Evolutionary conservation across 2,797 vertebrate species (phyloP).

Genomic region (Rhinophrynus dorsalis): DNA sequence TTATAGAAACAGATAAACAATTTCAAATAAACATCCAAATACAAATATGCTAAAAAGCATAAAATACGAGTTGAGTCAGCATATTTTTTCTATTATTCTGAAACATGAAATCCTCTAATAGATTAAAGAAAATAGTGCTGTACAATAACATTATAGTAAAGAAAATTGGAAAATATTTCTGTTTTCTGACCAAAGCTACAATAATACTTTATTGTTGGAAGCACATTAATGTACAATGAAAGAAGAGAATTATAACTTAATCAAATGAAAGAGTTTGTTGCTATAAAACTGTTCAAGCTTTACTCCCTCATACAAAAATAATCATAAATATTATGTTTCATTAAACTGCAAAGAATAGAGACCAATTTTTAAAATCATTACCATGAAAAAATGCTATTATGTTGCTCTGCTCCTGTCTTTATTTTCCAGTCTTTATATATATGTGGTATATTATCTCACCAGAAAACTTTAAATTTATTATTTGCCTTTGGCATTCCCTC

Average conservation of each 20-base stretch:
- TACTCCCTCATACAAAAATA: background rate
- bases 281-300: constrained; percentile 9
- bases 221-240: background rate
- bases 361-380: background rate
- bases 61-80: too few species aligned
- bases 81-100: too few species aligned
- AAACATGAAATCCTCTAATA: background rate
- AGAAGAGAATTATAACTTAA: background rate
- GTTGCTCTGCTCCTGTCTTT: too few species aligned
- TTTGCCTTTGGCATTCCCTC: too few species aligned
- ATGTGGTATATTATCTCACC: too few species aligned
- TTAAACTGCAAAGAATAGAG: background rate
- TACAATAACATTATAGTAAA: background rate
- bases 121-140: background rate
- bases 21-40: too few species aligned
- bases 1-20: too few species aligned
- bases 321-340: constrained; percentile 23
- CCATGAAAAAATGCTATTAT: background rate
- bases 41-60: too few species aligned
- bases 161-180: background rate
- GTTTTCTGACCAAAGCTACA: background rate
- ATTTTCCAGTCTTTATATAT: too few species aligned
- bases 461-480: too few species aligned
- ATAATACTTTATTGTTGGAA: background rate
- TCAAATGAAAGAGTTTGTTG: background rate